Evolutionary conservation across 2,113 vertebrate species (phyloP), one percentile per base, ranked within the genome.

Genomic region (Columba janthina): DNA sequence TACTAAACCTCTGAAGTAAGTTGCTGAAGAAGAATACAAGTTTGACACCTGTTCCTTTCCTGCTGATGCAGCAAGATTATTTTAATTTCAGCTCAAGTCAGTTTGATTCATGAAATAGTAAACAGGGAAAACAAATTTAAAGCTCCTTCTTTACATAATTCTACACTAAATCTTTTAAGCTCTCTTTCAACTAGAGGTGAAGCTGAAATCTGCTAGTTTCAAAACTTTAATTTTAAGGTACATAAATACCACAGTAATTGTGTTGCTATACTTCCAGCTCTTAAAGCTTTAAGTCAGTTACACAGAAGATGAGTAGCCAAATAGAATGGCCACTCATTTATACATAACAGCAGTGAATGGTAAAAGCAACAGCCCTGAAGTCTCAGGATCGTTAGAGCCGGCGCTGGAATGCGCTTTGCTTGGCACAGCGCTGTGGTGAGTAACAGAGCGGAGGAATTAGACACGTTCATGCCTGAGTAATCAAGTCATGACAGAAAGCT

Each of bases 401-500:
- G 62, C 9, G 28, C 2, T 89, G 90, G 94, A 96, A 93, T 61
- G 79, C 38, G 24, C 83, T 84, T 85, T 72, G 79, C 90, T 94
- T 94, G 93, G 92, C 90, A 93, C 67, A 54, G 92, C 0, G 0
- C 44, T 28, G 22, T 5, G 42, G 91, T 86, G 91, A 96, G 84
- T 94, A 95, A 96, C 92, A 61, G 50, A 72, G 65, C 15, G 1
- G 67, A 95, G 94, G 76, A 93, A 96, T 92, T 74, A 75, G 72
- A 94, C 86, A 94, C 29, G 24, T 90, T 97, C 93, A 85, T 96
- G 96, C 89, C 76, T 92, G 92, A 89, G 90, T 74, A 96, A 89
- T 75, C 91, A 93, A 92, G 91, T 97, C 96, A 97, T 94, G 89
- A 95, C 83, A 93, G 58, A 88, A 80, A 90, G 66, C 76, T 89